Conservation (phyloP, 1,140 invertebrate species). For the Lerema accius region DNA sequence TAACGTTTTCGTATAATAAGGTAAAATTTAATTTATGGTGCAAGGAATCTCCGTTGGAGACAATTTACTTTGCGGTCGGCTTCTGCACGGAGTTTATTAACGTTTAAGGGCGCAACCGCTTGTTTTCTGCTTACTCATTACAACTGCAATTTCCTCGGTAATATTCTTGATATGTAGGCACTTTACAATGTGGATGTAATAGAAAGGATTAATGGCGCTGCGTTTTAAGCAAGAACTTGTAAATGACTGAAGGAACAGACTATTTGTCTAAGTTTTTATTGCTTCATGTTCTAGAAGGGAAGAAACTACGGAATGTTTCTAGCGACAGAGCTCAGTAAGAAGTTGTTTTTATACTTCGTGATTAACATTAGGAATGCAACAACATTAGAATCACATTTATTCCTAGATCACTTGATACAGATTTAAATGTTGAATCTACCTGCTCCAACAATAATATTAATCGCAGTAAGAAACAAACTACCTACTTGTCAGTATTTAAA, state of each 20-base stretch:
- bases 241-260: background rate
- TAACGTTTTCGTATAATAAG: constrained; percentile 57
- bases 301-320: background rate
- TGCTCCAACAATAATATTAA: too few relatives aligned
- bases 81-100: constrained; percentile 50
- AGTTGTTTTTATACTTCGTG: background rate
- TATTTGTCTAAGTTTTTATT: background rate
- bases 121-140: constrained; percentile 58
- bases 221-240: constrained; percentile 9
- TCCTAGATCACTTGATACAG: too few relatives aligned
- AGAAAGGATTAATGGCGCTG: background rate
- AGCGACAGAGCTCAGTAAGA: background rate
- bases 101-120: constrained; percentile 39
- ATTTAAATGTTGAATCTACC: too few relatives aligned
- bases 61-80: constrained; percentile 66
- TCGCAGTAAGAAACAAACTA: too few relatives aligned
- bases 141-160: constrained; percentile 30
- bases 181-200: constrained; percentile 1
- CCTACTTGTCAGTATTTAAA: too few relatives aligned
- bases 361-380: too few relatives aligned
- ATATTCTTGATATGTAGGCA: constrained; percentile 15
- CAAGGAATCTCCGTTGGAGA: constrained; percentile 67
- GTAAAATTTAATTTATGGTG: constrained; percentile 61
- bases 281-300: background rate
- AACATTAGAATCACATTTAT: too few relatives aligned